Conservation (phyloP, 2,888 invertebrate species). For the Spialia ferax region DNA sequence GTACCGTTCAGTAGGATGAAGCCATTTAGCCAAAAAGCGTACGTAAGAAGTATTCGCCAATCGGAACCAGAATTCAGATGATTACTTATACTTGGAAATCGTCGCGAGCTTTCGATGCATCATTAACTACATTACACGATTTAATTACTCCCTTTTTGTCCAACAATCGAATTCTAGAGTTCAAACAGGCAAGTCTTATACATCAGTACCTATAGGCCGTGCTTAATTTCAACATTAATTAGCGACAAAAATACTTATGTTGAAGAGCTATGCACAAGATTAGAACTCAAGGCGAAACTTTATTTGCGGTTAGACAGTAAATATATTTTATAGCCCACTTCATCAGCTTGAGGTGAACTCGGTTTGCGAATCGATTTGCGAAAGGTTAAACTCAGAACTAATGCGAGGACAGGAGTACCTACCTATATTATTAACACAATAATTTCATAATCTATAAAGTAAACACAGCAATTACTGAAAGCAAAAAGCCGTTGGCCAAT, state of each 20-base stretch:
- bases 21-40: slow-evolving; percentile 81
- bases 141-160: slow-evolving; percentile 70
- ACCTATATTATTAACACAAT: slow-evolving; percentile 31
- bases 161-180: slow-evolving; percentile 47
- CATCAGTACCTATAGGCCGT: not conserved
- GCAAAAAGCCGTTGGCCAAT: slow-evolving; percentile 85
- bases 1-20: slow-evolving; percentile 71
- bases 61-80: slow-evolving; percentile 79
- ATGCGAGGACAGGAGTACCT: slow-evolving; percentile 6
- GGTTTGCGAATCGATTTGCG: slow-evolving; percentile 27
- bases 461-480: slow-evolving; percentile 80
- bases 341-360: slow-evolving; percentile 48
- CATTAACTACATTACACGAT: slow-evolving; percentile 81
- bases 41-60: slow-evolving; percentile 63
- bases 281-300: slow-evolving; percentile 62
- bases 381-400: slow-evolving; percentile 33
- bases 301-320: slow-evolving; percentile 80
- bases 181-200: slow-evolving; percentile 7
- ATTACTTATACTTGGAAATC: slow-evolving; percentile 85
- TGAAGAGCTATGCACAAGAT: slow-evolving; percentile 15
- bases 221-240: slow-evolving; percentile 22
- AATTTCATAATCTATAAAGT: slow-evolving; percentile 61
- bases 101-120: slow-evolving; percentile 68
- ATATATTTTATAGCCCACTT: slow-evolving; percentile 66
- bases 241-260: not conserved